Evolutionary conservation across 2,888 invertebrate species (phyloP).

Genomic region (Eulithis testata): DNA sequence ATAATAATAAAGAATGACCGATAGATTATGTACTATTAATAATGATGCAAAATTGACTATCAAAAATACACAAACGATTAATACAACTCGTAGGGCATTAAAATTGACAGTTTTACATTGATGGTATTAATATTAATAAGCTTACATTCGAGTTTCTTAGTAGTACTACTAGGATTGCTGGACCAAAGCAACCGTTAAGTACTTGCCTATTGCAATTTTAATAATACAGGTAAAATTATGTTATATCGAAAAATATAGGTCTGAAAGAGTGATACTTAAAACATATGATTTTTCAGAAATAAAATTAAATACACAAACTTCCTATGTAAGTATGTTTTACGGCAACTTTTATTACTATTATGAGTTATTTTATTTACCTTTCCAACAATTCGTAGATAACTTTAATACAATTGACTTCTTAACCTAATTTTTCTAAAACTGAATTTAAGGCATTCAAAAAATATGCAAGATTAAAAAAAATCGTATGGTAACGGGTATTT

Average conservation of each 20-base stretch:
- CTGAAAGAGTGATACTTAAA: too few species aligned
- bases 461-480: too few species aligned
- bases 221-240: not conserved
- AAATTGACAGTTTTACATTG: conserved; percentile 2
- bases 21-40: not conserved
- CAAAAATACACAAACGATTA: not conserved
- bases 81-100: not conserved
- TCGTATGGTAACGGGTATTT: not conserved
- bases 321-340: too few species aligned
- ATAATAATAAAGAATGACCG: too few species aligned
- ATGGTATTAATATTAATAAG: not conserved
- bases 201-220: not conserved
- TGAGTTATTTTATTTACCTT: not conserved
- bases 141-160: not conserved
- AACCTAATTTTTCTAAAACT: not conserved
- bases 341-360: too few species aligned
- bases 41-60: conserved; percentile 1
- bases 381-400: not conserved
- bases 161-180: not conserved
- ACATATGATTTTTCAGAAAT: too few species aligned
- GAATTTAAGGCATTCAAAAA: too few species aligned
- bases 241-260: too few species aligned
- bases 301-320: too few species aligned
- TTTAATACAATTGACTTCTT: conserved; percentile 15
- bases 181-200: not conserved